Base-by-base conservation (phyloP, 2,888 invertebrate genomes). In the Aporophyla lueneburgensis region DNA sequence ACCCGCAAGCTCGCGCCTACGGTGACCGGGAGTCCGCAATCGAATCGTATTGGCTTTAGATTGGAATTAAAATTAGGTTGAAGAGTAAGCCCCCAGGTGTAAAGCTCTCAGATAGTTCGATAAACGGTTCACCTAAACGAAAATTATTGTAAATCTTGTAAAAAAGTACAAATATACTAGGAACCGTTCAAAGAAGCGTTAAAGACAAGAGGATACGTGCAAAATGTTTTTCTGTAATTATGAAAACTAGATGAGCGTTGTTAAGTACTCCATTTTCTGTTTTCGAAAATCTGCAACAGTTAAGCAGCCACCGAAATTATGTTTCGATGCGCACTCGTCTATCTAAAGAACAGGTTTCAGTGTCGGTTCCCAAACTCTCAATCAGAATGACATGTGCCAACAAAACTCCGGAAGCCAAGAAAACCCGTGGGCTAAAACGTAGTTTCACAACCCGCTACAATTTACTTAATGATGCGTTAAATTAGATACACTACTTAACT, bases 391-490 rank as follows among this genome's bases (percentile, higher is more conserved):
- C 71, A 74, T 33, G 68, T 59, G 16, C n/a, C 67, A 65, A 43
- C 54, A 59, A 74, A 71, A 68, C 54, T 75, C 70, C 78, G 84
- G 85, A 78, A 78, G 82, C 54, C 61, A 46, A 79, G 49, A 71
- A 61, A 78, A 72, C 12, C 33, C 74, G 83, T 84, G 85, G 85
- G 74, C 43, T 62, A 76, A 80, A 80, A 71, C 68, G 65, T 84
- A 78, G 76, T 86, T 87, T 84, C 74, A 71, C 68, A 83, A 83
- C 66, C 49, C 63, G 80, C 51, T 84, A 86, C 80, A 80, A 82
- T 86, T 86, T 71, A 88, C 74, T 80, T 83, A 88, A 87, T 86
- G 83, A 78, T 67, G 81, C 83, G 85, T 86, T 88, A 87, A 87
- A 87, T 85, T 83, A 82, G 87, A 80, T 81, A 85, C 80, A 83